A percentile compares a stretch with the other conserved stretches of the same genome.
Evolutionary conservation across 2,797 vertebrate species (phyloP).

Genomic region (Darevskia mixta): DNA sequence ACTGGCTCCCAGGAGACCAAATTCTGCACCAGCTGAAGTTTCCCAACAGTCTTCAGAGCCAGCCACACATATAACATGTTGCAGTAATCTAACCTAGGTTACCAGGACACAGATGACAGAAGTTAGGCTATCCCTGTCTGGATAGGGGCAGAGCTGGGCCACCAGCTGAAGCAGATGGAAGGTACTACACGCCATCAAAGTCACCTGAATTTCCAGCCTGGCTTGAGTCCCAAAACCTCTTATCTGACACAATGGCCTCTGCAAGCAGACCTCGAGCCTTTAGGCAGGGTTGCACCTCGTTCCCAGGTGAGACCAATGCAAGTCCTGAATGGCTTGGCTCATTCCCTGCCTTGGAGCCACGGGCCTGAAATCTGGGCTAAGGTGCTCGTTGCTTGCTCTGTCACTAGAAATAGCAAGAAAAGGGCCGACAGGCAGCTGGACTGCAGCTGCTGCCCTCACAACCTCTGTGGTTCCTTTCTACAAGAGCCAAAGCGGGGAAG

Average conservation of each 20-base stretch:
- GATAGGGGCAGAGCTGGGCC: too few relatives aligned
- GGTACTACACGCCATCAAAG: too few relatives aligned
- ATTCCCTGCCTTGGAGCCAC: neutral
- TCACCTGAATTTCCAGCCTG: neutral
- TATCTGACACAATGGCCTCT: neutral
- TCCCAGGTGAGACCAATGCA: neutral
- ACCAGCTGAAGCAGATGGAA: too few relatives aligned
- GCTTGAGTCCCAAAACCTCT: neutral
- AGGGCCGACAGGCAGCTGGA: neutral
- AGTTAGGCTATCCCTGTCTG: too few relatives aligned
- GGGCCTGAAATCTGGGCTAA: fast-evolving
- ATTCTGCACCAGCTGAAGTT: too few relatives aligned
- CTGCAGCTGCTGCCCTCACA: fast-evolving
- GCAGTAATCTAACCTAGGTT: too few relatives aligned
- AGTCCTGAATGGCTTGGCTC: neutral
- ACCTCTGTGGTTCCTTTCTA: fast-evolving
- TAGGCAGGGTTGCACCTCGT: neutral
- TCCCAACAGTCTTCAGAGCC: too few relatives aligned
- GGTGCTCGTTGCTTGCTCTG: fast-evolving
- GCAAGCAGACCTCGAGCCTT: neutral
- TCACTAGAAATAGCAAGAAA: neutral
- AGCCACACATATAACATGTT: too few relatives aligned
- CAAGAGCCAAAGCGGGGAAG: neutral
- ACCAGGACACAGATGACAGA: too few relatives aligned
- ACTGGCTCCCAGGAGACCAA: too few relatives aligned